phyloP scores from a whole-genome alignment of 2,113 vertebrate species.

The Chiloscyllium plagiosum region DNA sequence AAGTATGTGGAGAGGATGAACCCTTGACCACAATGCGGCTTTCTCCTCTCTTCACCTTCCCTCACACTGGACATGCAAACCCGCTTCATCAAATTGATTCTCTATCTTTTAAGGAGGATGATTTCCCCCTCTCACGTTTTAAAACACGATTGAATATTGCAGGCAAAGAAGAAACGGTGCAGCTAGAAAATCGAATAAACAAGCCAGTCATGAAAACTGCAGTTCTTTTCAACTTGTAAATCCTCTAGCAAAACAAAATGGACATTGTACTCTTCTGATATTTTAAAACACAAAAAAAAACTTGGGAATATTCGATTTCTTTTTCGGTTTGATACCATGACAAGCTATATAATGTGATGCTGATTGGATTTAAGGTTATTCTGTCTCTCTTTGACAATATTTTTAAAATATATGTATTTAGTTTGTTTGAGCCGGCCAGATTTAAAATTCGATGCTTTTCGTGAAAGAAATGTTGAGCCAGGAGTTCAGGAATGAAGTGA shows the following conservation, averaged over 20 bases:
- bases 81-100: not conserved
- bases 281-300: not conserved
- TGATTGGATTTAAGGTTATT: not conserved
- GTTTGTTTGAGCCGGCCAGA: not conserved
- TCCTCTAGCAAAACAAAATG: not conserved
- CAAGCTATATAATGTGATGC: not conserved
- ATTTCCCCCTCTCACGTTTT: not conserved
- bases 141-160: not conserved
- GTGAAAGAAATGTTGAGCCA: not conserved
- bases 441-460: constrained; percentile 4
- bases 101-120: not conserved
- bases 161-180: not conserved
- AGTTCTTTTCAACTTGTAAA: not conserved
- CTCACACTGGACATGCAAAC: too few relatives aligned
- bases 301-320: not conserved
- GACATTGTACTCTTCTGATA: not conserved
- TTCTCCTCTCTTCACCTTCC: not conserved
- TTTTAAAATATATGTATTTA: not conserved
- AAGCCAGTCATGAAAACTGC: not conserved
- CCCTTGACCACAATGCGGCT: constrained; percentile 3
- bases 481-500: constrained; percentile 1
- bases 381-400: not conserved
- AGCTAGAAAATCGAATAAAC: constrained; percentile 3
- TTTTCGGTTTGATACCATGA: not conserved
- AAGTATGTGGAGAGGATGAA: not conserved